Conservation (phyloP, 1,140 invertebrate genomes). For the Diploscapter pachys region DNA sequence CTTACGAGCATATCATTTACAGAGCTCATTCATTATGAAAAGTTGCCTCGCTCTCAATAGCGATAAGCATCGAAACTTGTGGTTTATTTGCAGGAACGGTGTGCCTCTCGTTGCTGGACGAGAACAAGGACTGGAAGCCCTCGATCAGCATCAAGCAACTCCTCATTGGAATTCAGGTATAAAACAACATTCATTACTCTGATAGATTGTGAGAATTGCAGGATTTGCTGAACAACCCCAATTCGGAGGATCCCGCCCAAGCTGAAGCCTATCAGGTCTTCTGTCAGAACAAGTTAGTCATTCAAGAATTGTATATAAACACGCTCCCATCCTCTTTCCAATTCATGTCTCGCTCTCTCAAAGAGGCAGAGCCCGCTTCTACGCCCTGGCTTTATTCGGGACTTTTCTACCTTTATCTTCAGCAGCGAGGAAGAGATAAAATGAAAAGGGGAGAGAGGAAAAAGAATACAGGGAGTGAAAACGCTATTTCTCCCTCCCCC, state of each 20-base stretch:
- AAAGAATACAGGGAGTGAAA: too few relatives aligned
- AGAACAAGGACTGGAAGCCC: conserved; percentile 99
- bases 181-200: conserved; percentile 77
- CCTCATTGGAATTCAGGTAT: conserved; percentile 76
- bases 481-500: too few relatives aligned
- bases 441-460: too few relatives aligned
- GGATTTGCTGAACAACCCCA: conserved; percentile 95
- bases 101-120: conserved; percentile 91
- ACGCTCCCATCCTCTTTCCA: too few relatives aligned
- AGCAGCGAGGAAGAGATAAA: too few relatives aligned
- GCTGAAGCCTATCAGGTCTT: conserved; percentile 99
- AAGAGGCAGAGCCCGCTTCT: too few relatives aligned
- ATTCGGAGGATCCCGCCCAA: conserved; percentile 98
- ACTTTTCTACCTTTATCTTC: too few relatives aligned
- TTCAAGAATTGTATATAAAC: conserved; percentile 57
- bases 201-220: conserved; percentile 92
- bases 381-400: too few relatives aligned
- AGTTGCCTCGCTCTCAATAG: too few relatives aligned
- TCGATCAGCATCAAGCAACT: conserved; percentile 99
- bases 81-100: conserved; percentile 63
- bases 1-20: too few relatives aligned
- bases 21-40: too few relatives aligned
- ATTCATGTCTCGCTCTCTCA: too few relatives aligned
- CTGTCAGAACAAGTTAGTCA: conserved; percentile 63
- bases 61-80: background rate